Evolutionary conservation across 2,113 vertebrate species (phyloP).

Genomic region (Hystrix cristata): DNA sequence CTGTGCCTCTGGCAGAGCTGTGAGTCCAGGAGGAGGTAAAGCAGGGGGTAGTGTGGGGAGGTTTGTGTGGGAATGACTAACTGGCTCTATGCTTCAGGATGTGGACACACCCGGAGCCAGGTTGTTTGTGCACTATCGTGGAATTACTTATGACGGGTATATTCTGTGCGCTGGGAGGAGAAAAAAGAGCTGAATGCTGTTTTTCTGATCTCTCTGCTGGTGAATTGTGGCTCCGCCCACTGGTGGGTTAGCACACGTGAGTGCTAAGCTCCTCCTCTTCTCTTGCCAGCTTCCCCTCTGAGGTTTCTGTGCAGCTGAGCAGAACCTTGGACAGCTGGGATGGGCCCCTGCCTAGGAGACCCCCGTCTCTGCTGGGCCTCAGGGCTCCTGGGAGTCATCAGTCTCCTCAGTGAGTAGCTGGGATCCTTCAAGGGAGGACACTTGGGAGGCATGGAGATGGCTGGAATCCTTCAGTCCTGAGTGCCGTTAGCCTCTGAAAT

Average conservation of each 20-base stretch:
- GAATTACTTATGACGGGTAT: accelerated
- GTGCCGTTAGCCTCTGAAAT: neutral
- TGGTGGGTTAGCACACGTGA: neutral
- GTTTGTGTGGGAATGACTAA: neutral
- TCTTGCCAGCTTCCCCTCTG: neutral
- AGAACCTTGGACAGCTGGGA: neutral
- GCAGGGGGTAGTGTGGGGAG: no score
- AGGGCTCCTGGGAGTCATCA: neutral
- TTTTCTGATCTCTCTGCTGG: neutral
- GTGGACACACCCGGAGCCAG: neutral
- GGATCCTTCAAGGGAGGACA: neutral
- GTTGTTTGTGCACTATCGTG: no score
- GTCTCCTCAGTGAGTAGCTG: constrained; percentile 5
- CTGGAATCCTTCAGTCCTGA: neutral
- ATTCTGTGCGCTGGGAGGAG: neutral
- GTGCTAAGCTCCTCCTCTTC: neutral
- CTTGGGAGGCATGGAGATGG: neutral
- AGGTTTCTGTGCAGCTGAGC: neutral
- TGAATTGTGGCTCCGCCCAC: neutral
- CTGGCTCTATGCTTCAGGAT: neutral
- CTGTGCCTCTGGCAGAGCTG: neutral
- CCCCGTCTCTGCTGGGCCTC: neutral
- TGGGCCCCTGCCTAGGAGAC: neutral
- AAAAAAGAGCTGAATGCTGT: neutral
- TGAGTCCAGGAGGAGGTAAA: neutral